Evolutionary conservation across 1,140 invertebrate species (phyloP), one percentile per base, ranked within the genome.

Genomic region (Leptestheria dahalacensis): DNA sequence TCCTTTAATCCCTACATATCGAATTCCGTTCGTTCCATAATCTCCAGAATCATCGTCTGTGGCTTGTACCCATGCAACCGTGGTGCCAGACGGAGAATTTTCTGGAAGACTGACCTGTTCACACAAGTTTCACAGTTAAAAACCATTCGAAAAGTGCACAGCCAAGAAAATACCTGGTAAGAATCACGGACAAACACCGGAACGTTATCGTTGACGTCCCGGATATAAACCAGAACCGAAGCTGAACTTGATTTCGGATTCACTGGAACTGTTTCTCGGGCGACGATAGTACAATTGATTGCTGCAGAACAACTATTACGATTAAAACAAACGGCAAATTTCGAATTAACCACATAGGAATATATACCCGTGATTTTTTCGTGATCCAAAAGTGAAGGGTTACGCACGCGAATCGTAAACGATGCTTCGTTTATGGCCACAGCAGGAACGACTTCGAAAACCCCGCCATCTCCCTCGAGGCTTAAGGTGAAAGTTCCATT

Each of bases 121-220:
- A 41, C 2, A 11, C 3, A 57, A 21, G 3, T 21, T 57, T n/a
- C n/a, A 24, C 48, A 50, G 4, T 41, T 50, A 53, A 6, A 10
- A 24, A 10, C 2, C 21, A 9, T n/a, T n/a, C n/a, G n/a, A n/a
- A n/a, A n/a, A n/a, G n/a, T n/a, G n/a, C n/a, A n/a, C n/a, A n/a
- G n/a, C n/a, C n/a, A n/a, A n/a, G n/a, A n/a, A n/a, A n/a, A n/a
- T 47, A 62, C 61, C 55, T 49, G 26, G 33, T 62, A 55, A 52
- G 53, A 24, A 6, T 28, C 26, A 3, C 53, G 33, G 3, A 18
- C 54, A 67, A 97, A 97, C 69, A 88, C 83, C 0, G 92, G 93
- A 68, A 87, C 86, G 72, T 96, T 95, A 69, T 97, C 93, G 68
- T 97, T 96, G 69, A 88, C 82, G 74, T 97, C 93, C 62, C 84